These are phyloP conservation scores for Platalea minor DNA, from an alignment of 2,797 vertebrate species.

Conservation along the genomic window DNA sequence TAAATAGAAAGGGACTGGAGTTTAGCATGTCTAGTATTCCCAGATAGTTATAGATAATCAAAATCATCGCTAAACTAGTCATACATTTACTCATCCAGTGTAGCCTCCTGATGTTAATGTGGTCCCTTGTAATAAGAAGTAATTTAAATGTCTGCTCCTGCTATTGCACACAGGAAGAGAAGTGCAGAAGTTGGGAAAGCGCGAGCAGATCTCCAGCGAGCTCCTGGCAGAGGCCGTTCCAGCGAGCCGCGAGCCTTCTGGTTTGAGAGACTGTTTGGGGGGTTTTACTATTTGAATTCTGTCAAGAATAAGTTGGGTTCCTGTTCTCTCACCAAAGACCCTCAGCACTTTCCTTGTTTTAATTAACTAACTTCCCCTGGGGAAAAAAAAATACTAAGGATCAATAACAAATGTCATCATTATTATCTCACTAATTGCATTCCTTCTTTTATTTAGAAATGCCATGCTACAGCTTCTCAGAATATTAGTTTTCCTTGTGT, in stretches of 20 bases:
- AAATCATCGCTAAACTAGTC: not conserved
- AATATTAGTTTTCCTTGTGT: not conserved
- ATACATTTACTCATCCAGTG: not conserved
- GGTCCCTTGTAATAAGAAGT: not conserved
- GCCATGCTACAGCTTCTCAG: not conserved
- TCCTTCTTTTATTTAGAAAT: constrained; percentile 3
- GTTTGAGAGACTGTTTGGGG: not conserved
- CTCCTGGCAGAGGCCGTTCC: not conserved
- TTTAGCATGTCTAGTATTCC: not conserved
- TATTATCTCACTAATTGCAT: not conserved
- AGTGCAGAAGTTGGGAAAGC: not conserved
- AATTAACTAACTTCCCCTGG: not conserved
- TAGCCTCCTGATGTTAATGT: not conserved
- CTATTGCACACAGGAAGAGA: not conserved
- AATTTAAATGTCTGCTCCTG: not conserved
- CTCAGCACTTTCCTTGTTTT: not conserved
- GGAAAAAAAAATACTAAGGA: not conserved
- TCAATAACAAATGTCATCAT: not conserved
- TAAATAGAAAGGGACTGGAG: not conserved
- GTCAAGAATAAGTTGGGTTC: not conserved
- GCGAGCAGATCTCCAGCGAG: not conserved
- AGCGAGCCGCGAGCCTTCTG: not conserved
- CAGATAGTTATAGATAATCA: not conserved
- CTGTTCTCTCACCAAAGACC: not conserved
- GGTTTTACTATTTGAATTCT: not conserved